Base-by-base conservation (phyloP, 2,113 vertebrate genomes). In the Dipodomys merriami region DNA sequence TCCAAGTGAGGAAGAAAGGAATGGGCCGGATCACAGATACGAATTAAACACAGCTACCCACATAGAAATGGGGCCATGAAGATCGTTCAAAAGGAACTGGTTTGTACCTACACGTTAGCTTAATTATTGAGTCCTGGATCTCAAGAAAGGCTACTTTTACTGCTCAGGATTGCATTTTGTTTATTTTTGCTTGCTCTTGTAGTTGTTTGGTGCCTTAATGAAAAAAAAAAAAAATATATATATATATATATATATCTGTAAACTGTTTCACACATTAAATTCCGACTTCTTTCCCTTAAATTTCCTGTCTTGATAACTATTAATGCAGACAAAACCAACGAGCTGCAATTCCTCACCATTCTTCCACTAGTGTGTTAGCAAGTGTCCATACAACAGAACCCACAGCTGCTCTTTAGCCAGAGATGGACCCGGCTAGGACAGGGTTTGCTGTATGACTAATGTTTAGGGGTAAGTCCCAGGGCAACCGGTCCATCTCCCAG, bases 281-380 rank as follows among this genome's bases (percentile, higher is more conserved):
- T 88, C 22, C 53, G 64, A n/a, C 74, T 85, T 88, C 23, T 80
- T 72, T 86, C 39, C n/a, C 22, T 69, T 64, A 60, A 33, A 69
- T 39, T 44, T 35, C 1, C 10, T 15, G 20, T 7, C 12, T 49
- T 30, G 44, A 10, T 6, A 67, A 4, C 35, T 65, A 60, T 49
- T 76, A 68, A 76, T 12, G 73, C 83, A 91, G 53, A 23, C 9
- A 62, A 44, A 92, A 67, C 30, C 69, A 73, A 1, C 23, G 69
- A 90, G 35, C 46, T 81, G 12, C 1, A 29, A 30, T 80, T 29
- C 27, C 23, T 83, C 39, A n/a, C 4, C 23, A 18, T 6, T 27
- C 5, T 29, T 33, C 49, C 23, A 62, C 84, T 20, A 39, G 29
- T 68, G 19, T 76, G 29, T 3, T 15, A 16, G 22, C 23, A 44